These are phyloP conservation scores for Sebastes hubbsi DNA, from an alignment of 2,797 vertebrate genomes.

Conservation along the genomic window DNA sequence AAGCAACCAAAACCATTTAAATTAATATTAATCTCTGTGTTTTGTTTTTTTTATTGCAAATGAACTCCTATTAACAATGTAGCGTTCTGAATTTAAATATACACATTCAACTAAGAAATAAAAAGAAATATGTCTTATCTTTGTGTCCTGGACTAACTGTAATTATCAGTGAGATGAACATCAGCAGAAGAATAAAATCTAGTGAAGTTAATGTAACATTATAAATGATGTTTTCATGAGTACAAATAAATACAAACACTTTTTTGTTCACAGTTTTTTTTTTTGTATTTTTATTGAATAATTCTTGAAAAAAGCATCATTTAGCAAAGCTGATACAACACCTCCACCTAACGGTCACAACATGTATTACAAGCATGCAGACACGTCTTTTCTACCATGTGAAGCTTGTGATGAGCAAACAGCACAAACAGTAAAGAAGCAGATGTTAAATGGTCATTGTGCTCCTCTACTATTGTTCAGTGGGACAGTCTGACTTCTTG, in stretches of 20 bases:
- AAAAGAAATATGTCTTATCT: neutral
- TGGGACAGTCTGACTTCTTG: slow-evolving; percentile 46
- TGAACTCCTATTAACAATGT: too few species aligned
- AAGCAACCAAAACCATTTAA: too few species aligned
- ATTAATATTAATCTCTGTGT: too few species aligned
- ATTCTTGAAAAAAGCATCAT: neutral
- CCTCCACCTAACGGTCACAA: neutral
- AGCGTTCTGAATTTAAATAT: too few species aligned
- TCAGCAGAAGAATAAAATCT: too few species aligned
- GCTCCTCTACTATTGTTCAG: slow-evolving; percentile 31
- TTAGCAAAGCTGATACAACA: slow-evolving; percentile 2
- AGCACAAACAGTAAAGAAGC: slow-evolving; percentile 19
- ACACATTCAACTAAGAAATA: accelerated
- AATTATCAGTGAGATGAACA: too few species aligned
- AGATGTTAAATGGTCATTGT: slow-evolving; percentile 6
- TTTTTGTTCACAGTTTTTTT: neutral
- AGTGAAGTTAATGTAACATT: neutral
- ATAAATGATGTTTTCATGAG: too few species aligned
- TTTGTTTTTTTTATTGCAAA: too few species aligned
- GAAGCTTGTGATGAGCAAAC: slow-evolving; percentile 10
- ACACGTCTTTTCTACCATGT: neutral
- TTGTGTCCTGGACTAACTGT: too few species aligned
- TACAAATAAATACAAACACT: neutral
- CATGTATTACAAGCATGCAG: slow-evolving; percentile 1
- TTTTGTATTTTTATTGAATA: neutral